Percentiles rank a stretch among this genome's conserved stretches.
These are phyloP conservation scores for Temnopleurus reevesii DNA, from an alignment of 53 echinoderm and acorn worm species.

Conservation along the genomic window DNA sequence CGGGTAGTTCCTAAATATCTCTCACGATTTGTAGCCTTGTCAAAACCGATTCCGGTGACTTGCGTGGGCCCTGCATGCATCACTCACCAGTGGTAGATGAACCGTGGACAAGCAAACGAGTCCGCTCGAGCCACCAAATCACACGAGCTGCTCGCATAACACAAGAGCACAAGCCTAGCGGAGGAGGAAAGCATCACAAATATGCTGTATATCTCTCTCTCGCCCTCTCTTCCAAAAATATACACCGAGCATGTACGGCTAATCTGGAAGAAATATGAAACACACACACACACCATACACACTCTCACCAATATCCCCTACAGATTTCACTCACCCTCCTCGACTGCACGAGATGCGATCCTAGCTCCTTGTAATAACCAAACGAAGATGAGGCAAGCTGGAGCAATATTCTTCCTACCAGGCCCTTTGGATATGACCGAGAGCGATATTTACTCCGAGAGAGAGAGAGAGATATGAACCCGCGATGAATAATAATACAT, in stretches of 20 bases:
- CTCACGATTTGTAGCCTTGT: background rate
- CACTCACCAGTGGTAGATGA: background rate
- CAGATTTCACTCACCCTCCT: background rate
- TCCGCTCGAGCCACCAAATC: background rate
- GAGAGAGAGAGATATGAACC: background rate
- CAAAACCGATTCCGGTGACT: background rate
- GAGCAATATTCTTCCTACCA: constrained; percentile 31
- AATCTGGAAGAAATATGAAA: constrained; percentile 7
- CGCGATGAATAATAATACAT: constrained; percentile 14
- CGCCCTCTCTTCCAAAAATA: constrained; percentile 16
- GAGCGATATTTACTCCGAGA: background rate
- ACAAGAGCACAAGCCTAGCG: too few relatives aligned
- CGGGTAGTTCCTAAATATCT: background rate
- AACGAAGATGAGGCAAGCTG: background rate
- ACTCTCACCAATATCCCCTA: background rate
- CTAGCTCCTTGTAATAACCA: background rate
- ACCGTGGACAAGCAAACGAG: background rate
- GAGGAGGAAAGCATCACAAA: constrained; percentile 4
- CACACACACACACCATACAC: constrained; percentile 11
- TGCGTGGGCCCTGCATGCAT: background rate
- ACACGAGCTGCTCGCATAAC: too few relatives aligned
- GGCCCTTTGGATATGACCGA: background rate
- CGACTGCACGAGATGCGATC: background rate
- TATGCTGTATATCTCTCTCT: constrained; percentile 3
- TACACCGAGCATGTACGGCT: constrained; percentile 13